phyloP scores from a whole-genome alignment of 2,113 vertebrate genomes.

The Daboia siamensis region DNA sequence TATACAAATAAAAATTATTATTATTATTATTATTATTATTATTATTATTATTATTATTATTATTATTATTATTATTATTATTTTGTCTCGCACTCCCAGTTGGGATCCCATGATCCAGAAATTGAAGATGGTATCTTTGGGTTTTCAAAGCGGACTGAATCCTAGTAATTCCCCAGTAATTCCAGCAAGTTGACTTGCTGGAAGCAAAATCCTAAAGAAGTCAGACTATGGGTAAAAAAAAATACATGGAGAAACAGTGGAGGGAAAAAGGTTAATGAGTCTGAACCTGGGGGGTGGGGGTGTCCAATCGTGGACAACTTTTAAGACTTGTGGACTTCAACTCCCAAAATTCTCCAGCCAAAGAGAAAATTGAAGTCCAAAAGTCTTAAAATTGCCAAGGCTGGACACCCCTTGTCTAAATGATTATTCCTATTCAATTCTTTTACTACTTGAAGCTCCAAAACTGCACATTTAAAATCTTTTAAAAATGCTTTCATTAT shows the following conservation, averaged over 20 bases:
- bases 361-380: background rate
- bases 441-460: background rate
- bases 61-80: too few relatives aligned
- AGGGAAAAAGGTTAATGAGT: background rate
- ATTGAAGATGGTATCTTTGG: background rate
- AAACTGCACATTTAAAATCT: background rate
- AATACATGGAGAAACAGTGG: background rate
- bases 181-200: background rate
- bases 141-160: background rate
- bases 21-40: too few relatives aligned
- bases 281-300: background rate
- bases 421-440: background rate
- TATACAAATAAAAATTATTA: too few relatives aligned
- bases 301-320: too few relatives aligned
- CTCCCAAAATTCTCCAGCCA: background rate
- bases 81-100: too few relatives aligned
- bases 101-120: background rate
- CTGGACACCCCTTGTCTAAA: background rate
- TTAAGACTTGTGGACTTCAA: background rate
- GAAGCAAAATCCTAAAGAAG: background rate
- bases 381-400: background rate
- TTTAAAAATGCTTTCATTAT: background rate
- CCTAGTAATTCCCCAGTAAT: background rate
- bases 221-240: background rate
- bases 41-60: too few relatives aligned